Evolutionary conservation across 2,113 vertebrate species (phyloP).

Genomic region (Brachirus orientalis): DNA sequence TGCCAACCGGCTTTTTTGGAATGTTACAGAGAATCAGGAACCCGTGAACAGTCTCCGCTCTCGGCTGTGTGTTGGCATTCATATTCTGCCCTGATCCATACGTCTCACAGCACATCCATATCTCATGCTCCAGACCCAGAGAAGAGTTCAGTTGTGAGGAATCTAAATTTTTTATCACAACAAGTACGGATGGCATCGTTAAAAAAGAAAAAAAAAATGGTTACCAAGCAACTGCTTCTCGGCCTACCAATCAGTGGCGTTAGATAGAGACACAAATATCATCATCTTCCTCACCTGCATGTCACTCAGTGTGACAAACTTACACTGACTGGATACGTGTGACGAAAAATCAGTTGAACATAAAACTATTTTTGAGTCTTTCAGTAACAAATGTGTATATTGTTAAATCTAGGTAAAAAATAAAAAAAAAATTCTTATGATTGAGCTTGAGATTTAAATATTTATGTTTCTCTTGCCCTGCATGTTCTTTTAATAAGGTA

Average conservation of each 20-base stretch:
- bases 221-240: slow-evolving; percentile 83
- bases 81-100: slow-evolving; percentile 25
- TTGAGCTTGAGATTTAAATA: too few relatives aligned
- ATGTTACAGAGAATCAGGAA: background rate
- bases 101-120: slow-evolving; percentile 54
- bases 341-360: slow-evolving; percentile 1
- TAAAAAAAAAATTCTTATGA: too few relatives aligned
- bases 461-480: too few relatives aligned
- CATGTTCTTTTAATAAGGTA: too few relatives aligned
- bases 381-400: too few relatives aligned
- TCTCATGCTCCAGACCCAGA: slow-evolving; percentile 60
- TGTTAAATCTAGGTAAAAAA: too few relatives aligned
- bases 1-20: background rate
- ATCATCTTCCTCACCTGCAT: slow-evolving; percentile 34
- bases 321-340: slow-evolving; percentile 11
- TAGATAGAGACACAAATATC: slow-evolving; percentile 62
- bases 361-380: too few relatives aligned
- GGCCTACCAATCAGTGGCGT: slow-evolving; percentile 71
- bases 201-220: slow-evolving; percentile 64
- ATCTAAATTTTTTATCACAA: slow-evolving; percentile 81
- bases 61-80: background rate
- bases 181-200: slow-evolving; percentile 73
- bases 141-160: slow-evolving; percentile 66
- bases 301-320: too few relatives aligned
- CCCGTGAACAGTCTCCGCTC: background rate